These are phyloP conservation scores for Carcinoscorpius rotundicauda DNA, from an alignment of 1,140 invertebrate species.

Conservation along the genomic window DNA sequence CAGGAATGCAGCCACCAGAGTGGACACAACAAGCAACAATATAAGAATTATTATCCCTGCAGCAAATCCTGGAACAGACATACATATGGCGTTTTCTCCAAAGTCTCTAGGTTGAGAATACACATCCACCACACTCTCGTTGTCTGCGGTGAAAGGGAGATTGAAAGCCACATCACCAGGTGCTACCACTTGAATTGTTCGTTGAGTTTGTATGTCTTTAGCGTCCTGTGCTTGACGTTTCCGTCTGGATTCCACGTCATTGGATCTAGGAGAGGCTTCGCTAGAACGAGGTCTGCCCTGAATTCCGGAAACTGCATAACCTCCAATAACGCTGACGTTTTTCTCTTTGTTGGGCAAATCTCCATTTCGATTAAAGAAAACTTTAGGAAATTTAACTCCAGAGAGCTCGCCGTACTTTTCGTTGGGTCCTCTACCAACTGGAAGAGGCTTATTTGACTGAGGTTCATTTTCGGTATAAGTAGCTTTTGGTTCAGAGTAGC, in stretches of 20 bases:
- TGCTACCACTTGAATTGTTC: slow-evolving; percentile 81
- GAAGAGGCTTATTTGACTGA: background rate
- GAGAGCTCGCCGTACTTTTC: no score
- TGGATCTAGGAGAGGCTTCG: no score
- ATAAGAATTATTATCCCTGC: slow-evolving; percentile 80
- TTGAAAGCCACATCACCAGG: slow-evolving; percentile 88
- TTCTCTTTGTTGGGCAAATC: slow-evolving; percentile 15
- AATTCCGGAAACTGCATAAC: slow-evolving; percentile 17
- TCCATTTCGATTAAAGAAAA: slow-evolving; percentile 19
- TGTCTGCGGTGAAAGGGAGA: slow-evolving; percentile 47
- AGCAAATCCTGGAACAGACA: slow-evolving; percentile 83
- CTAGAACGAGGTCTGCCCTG: slow-evolving; percentile 22
- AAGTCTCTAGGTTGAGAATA: slow-evolving; percentile 3
- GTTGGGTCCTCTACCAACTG: background rate
- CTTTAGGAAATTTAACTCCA: slow-evolving; percentile 4
- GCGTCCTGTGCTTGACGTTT: slow-evolving; percentile 16
- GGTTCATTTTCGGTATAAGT: background rate
- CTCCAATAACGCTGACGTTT: slow-evolving; percentile 10
- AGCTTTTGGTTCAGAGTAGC: slow-evolving; percentile 18
- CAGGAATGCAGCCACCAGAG: slow-evolving; percentile 77
- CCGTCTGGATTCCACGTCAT: slow-evolving; percentile 58
- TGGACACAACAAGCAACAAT: slow-evolving; percentile 74
- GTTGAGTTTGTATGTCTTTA: slow-evolving; percentile 84
- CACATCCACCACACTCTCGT: slow-evolving; percentile 70
- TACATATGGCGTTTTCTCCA: slow-evolving; percentile 56